These are phyloP conservation scores for Drosophila ironensis DNA, from an alignment of 1,140 invertebrate genomes.

Conservation along the genomic window DNA sequence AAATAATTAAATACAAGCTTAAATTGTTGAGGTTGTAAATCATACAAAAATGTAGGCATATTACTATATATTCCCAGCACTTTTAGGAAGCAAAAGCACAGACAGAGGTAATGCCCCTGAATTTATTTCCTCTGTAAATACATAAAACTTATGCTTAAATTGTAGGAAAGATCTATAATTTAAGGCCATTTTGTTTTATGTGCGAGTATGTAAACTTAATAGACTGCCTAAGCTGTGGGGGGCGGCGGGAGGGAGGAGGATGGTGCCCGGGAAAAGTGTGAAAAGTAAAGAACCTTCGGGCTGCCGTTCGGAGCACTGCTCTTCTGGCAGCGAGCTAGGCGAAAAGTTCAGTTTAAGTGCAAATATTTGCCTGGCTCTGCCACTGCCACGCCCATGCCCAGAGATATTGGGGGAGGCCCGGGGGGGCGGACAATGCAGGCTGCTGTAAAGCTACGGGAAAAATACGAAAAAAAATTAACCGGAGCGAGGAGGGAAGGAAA, in stretches of 20 bases:
- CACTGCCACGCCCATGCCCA: not conserved
- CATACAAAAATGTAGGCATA: too few relatives aligned
- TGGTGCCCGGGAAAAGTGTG: slow-evolving; percentile 11
- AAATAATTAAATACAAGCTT: not conserved
- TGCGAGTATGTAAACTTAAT: slow-evolving; percentile 3
- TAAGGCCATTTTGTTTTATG: too few relatives aligned
- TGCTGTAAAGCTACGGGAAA: not conserved
- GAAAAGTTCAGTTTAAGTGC: slow-evolving; percentile 42
- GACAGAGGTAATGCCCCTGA: too few relatives aligned
- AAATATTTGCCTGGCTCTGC: slow-evolving; percentile 37
- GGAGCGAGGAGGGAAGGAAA: not conserved
- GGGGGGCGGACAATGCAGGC: slow-evolving; percentile 12
- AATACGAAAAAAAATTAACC: slow-evolving; percentile 12
- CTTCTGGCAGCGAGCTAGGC: slow-evolving; percentile 4
- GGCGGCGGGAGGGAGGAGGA: not conserved
- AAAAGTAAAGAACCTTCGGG: slow-evolving; percentile 29
- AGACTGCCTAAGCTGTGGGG: not conserved
- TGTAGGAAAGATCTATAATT: too few relatives aligned
- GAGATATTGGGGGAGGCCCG: not conserved
- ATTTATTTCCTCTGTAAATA: too few relatives aligned
- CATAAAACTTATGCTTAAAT: too few relatives aligned
- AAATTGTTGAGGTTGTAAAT: not conserved
- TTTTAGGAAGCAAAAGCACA: too few relatives aligned
- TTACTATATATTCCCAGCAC: too few relatives aligned
- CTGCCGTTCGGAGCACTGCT: slow-evolving; percentile 4